Evolutionary conservation across 2,888 invertebrate genomes (phyloP), one percentile per base, ranked within the genome.

Genomic region (Miltochrista miniata): DNA sequence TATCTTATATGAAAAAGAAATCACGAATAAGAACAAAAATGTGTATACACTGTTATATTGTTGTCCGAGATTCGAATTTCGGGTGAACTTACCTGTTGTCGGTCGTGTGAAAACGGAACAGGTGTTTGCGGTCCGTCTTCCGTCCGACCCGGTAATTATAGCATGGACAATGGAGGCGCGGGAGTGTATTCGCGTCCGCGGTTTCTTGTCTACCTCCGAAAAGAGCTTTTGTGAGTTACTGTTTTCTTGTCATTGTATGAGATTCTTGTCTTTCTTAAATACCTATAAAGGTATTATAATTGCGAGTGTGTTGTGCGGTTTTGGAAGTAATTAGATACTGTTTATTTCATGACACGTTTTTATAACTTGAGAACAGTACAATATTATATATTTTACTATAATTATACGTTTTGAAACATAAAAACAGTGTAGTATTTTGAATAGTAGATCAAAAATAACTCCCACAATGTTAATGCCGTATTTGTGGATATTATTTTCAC

Each of bases 71-170:
- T 78, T 56, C 57, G 47, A 49, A 65, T 63, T 77, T 73, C 68
- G 75, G 74, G 65, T 73, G 71, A 70, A 68, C 70, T 76, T 87
- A 87, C 88, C 89, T 89, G 90, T 80, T 76, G 71, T 61, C 56
- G 79, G 81, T 74, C 89, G 91, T 91, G 91, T 90, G 91, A 91
- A 90, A 85, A 84, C 77, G 68, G 81, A 88, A 91, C 90, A 91
- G 90, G 90, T 90, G 90, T 79, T 69, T 74, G 81, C 68, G 76
- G 79, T 70, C 66, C 65, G 70, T 70, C 79, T 81, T 78, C 80
- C 81, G 79, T 75, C 70, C 80, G 80, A 75, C 70, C 76, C 70
- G 72, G 80, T 87, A 89, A 90, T 88, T 88, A 87, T 81, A 78
- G 79, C 65, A 76, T 75, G 84, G 83, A 87, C 87, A 87, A 87